Evolutionary conservation across 1,140 invertebrate species (phyloP).

Genomic region (Atta cephalotes): DNA sequence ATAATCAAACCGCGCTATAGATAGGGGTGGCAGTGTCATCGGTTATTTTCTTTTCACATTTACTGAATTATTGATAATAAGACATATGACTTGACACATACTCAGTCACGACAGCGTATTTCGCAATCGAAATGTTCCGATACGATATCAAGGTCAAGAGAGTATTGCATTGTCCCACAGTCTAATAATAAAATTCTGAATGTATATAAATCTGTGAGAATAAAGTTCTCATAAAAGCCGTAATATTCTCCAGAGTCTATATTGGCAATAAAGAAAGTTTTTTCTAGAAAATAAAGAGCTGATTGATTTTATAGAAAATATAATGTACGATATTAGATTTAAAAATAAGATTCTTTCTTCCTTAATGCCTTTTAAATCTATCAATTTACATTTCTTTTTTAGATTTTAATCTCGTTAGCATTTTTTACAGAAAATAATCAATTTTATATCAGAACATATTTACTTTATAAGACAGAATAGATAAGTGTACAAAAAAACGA

Average conservation of each 20-base stretch:
- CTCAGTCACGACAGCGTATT: not conserved
- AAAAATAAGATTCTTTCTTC: not conserved
- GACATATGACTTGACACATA: not conserved
- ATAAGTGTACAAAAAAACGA: not conserved
- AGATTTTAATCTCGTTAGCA: not conserved
- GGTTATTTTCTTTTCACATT: constrained; percentile 3
- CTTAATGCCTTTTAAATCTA: not conserved
- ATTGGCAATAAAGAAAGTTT: not conserved
- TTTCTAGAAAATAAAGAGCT: not conserved
- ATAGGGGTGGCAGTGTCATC: constrained; percentile 29
- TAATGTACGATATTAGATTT: not conserved
- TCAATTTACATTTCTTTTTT: not conserved
- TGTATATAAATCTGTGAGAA: not conserved
- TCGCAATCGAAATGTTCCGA: constrained; percentile 13
- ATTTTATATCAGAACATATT: not conserved
- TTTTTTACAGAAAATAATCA: not conserved
- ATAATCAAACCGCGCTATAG: not conserved
- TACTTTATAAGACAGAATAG: not conserved
- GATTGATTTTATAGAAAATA: constrained; percentile 6
- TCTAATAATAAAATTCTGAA: constrained; percentile 7
- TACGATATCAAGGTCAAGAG: not conserved
- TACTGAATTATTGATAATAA: constrained; percentile 20
- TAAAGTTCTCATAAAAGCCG: not conserved
- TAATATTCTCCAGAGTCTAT: not conserved
- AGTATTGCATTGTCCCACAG: not conserved